Evolutionary conservation across 1,140 invertebrate genomes (phyloP), one percentile per base, ranked within the genome.

Genomic region (Drosophila setifemur): DNA sequence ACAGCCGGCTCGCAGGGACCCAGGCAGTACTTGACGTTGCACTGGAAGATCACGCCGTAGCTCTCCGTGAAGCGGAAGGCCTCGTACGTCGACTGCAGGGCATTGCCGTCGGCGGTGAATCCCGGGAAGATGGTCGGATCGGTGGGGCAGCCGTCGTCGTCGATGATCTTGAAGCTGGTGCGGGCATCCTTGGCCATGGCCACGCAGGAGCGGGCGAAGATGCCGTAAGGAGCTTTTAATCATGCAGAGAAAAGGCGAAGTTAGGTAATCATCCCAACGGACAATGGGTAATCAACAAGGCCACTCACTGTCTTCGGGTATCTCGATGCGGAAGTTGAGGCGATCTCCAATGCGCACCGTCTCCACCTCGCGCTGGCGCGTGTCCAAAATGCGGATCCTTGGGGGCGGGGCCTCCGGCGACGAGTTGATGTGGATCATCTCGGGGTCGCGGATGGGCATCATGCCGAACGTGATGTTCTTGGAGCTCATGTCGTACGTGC

Each of bases 381-480:
- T 94, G 89, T 98, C 97, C 88, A 98, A 92, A 75, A 98, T 98
- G 33, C 96, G 94, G 74, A 98, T 98, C 75, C 96, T 96, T 78
- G 97, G 97, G 72, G 97, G 95, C 35, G 97, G 97, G 4, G 97
- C 97, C 91, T 98, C 97, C 2, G 97, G 97, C 9, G 97, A 96
- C 8, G 96, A 97, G 19, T 97, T 98, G 79, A 98, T 98, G 87
- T 96, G 97, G 85, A 98, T 97, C 95, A 97, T 97, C 89, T 97
- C 96, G 33, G 96, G 96, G 91, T 97, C 96, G 90, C 95, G 95
- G 89, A 98, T 97, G 47, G 97, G 97, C 95, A 98, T 97, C 96
- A 98, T 98, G 91, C 97, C 97, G 91, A 98, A 98, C 6, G 97
- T 98, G 58, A 98, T 97, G 90, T 98, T 98, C 92, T 97, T 97